phyloP scores from a whole-genome alignment of 2,888 invertebrate species.

The Parnassius apollo region DNA sequence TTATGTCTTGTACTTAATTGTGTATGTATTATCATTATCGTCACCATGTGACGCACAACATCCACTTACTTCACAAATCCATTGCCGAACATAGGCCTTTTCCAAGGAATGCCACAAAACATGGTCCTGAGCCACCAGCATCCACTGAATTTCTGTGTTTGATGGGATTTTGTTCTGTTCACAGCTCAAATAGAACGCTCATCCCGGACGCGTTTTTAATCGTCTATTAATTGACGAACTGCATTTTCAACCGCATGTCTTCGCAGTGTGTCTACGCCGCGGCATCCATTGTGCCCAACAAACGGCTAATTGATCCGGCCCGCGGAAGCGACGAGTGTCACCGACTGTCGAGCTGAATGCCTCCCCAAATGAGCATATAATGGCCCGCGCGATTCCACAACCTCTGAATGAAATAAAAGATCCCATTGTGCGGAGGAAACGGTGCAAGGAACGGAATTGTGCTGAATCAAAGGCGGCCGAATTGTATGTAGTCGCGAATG shows the following conservation, averaged over 20 bases:
- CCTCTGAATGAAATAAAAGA: conserved; percentile 40
- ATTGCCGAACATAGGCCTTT: no score
- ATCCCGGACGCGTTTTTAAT: conserved; percentile 11
- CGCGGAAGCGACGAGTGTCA: conserved; percentile 66
- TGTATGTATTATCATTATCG: no score
- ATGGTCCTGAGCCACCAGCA: no score
- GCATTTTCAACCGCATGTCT: conserved; percentile 3
- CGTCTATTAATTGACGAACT: conserved; percentile 19
- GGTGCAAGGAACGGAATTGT: conserved; percentile 47
- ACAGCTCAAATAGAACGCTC: background rate
- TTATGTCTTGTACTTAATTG: no score
- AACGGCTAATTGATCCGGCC: conserved; percentile 62
- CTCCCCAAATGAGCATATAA: conserved; percentile 69
- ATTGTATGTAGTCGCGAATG: conserved; percentile 48
- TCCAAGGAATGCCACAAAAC: no score
- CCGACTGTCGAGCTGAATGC: conserved; percentile 44
- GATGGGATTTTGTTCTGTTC: conserved; percentile 6
- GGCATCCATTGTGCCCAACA: conserved; percentile 30
- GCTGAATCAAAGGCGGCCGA: conserved; percentile 60
- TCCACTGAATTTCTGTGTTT: background rate
- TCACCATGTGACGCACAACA: no score
- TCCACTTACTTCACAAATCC: no score
- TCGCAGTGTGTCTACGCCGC: conserved; percentile 15
- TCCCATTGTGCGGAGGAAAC: conserved; percentile 47
- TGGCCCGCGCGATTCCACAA: conserved; percentile 40